Evolutionary conservation across 2,888 invertebrate species (phyloP).

Genomic region (Vannuccia rotundouncinata): DNA sequence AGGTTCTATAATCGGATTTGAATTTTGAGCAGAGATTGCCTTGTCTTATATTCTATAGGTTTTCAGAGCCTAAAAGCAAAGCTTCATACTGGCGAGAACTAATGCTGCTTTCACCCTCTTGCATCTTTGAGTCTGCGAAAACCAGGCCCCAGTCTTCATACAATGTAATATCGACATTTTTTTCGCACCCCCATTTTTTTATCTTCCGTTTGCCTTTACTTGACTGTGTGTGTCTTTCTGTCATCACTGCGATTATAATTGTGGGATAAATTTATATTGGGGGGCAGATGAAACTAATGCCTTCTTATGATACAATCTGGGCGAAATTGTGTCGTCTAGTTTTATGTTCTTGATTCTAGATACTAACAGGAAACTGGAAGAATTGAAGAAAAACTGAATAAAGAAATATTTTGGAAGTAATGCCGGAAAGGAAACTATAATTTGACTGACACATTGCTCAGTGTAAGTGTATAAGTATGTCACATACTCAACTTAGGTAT

Average conservation of each 20-base stretch:
- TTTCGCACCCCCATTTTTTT: neutral
- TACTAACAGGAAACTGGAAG: too few species aligned
- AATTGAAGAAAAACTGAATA: too few species aligned
- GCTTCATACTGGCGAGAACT: neutral
- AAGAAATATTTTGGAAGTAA: too few species aligned
- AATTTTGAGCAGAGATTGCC: neutral
- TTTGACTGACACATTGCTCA: too few species aligned
- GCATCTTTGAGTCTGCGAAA: neutral
- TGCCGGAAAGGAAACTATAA: too few species aligned
- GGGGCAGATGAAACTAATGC: too few species aligned
- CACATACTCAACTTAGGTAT: too few species aligned
- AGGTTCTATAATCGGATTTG: neutral
- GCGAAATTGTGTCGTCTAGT: too few species aligned
- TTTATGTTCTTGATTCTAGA: too few species aligned
- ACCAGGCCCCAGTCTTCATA: neutral
- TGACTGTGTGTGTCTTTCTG: neutral
- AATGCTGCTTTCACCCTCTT: neutral
- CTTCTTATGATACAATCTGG: too few species aligned
- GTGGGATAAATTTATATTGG: too few species aligned
- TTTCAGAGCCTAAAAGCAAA: neutral
- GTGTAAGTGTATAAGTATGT: too few species aligned
- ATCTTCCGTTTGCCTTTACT: neutral
- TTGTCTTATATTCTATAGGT: neutral
- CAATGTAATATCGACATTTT: neutral
- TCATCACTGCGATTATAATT: neutral